phyloP scores from a whole-genome alignment of 2,797 vertebrate genomes.

The Tangara arthus region DNA sequence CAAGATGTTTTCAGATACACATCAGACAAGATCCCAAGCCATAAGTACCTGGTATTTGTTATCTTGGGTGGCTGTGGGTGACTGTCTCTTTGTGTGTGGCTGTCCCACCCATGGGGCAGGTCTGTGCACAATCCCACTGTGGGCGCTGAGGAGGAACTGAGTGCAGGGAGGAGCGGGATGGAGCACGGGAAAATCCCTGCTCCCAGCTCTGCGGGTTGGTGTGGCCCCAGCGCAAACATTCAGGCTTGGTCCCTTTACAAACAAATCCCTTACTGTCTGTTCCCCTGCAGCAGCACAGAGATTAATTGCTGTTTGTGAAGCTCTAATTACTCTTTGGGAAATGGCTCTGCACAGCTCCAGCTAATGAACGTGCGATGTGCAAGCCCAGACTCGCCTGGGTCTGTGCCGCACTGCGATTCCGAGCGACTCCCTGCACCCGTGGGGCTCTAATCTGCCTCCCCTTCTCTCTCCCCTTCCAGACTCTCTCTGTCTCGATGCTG shows the following conservation, averaged over 20 bases:
- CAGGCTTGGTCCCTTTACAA: not conserved
- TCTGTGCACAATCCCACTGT: not conserved
- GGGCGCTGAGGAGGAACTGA: not conserved
- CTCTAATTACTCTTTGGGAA: not conserved
- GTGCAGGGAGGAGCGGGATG: not conserved
- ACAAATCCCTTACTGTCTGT: not conserved
- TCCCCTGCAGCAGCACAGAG: not conserved
- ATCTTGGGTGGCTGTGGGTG: not conserved
- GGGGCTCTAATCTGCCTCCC: not conserved
- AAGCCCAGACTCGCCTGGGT: not conserved
- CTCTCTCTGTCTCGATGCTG: conserved; percentile 95
- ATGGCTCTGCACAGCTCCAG: not conserved
- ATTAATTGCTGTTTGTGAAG: not conserved
- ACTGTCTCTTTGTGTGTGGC: not conserved
- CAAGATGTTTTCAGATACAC: not conserved
- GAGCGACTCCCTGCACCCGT: not conserved
- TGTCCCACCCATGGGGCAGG: not conserved
- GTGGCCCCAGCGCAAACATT: not conserved
- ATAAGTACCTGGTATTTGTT: not conserved
- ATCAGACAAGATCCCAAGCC: not conserved
- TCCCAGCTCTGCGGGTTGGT: not conserved
- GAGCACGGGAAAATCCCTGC: not conserved
- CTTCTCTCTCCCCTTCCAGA: conserved; percentile 74
- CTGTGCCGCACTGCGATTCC: not conserved
- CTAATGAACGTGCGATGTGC: not conserved